Evolutionary conservation across 1,140 invertebrate genomes (phyloP).

Genomic region (Cepaea nemoralis): DNA sequence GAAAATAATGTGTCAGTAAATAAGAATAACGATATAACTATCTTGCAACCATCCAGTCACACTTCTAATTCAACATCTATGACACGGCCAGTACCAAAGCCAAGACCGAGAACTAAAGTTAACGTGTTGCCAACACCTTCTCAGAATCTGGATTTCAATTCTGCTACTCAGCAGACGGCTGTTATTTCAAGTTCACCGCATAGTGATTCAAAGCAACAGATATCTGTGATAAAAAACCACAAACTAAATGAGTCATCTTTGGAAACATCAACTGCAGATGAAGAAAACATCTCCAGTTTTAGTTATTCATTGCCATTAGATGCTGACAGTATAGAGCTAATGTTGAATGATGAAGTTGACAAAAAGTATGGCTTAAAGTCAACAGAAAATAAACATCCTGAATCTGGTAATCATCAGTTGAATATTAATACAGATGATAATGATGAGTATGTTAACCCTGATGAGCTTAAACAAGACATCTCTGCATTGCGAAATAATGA

Average conservation of each 20-base stretch:
- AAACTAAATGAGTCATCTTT: neutral
- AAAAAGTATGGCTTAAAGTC: constrained; percentile 29
- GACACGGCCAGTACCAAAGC: neutral
- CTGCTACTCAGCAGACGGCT: neutral
- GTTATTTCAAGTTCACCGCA: neutral
- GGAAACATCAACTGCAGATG: neutral
- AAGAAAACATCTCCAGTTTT: neutral
- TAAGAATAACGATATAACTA: neutral
- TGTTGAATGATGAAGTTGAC: constrained; percentile 35
- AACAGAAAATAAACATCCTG: neutral
- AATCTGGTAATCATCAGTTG: neutral
- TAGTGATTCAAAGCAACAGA: neutral
- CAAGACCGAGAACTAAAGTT: constrained; percentile 5
- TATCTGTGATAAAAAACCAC: neutral
- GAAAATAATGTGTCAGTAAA: too few relatives aligned
- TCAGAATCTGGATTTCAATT: neutral
- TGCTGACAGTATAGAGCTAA: constrained; percentile 24
- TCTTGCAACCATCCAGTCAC: neutral
- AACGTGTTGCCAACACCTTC: too few relatives aligned
- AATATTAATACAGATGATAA: neutral
- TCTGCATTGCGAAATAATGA: neutral
- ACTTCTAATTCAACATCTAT: neutral
- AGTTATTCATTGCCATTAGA: constrained; percentile 16
- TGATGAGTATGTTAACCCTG: constrained; percentile 14
- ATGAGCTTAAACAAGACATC: neutral